Conservation (phyloP, 2,888 invertebrate species). For the Noctua comes region DNA sequence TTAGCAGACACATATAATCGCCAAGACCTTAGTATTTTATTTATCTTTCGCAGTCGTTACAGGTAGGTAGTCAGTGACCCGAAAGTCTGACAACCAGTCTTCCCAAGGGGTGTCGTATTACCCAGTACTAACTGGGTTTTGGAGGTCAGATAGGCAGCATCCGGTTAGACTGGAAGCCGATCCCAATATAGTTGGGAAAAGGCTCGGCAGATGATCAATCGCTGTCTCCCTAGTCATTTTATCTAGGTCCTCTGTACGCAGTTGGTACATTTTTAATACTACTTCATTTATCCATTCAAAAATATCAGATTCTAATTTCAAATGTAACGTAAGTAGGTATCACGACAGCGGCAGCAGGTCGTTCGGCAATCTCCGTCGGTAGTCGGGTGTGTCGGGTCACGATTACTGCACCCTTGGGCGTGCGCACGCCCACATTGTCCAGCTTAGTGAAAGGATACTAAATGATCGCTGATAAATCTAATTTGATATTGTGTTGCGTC, state of each 20-base stretch:
- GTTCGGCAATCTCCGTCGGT: slow-evolving; percentile 73
- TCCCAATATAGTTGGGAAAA: too few relatives aligned
- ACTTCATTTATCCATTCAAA: not conserved
- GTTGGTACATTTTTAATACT: not conserved
- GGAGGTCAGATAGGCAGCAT: too few relatives aligned
- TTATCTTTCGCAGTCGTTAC: too few relatives aligned
- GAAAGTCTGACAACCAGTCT: too few relatives aligned
- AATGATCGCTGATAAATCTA: slow-evolving; percentile 75
- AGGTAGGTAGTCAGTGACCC: too few relatives aligned
- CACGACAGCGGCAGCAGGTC: slow-evolving; percentile 57
- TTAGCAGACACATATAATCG: too few relatives aligned
- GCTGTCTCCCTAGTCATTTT: not conserved
- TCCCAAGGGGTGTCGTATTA: too few relatives aligned
- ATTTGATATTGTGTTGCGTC: slow-evolving; percentile 60
- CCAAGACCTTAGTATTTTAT: too few relatives aligned
- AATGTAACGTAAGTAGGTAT: slow-evolving; percentile 44
- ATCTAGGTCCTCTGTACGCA: not conserved
- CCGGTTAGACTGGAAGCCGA: too few relatives aligned
- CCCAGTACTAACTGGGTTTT: too few relatives aligned
- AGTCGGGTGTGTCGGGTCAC: slow-evolving; percentile 84
- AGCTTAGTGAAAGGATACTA: slow-evolving; percentile 80
- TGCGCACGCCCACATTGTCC: slow-evolving; percentile 73
- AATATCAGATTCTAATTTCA: slow-evolving; percentile 45
- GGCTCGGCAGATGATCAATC: too few relatives aligned
- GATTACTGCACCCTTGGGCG: slow-evolving; percentile 76